Conservation (phyloP, 2,888 invertebrate species). For the Miltochrista miniata region DNA sequence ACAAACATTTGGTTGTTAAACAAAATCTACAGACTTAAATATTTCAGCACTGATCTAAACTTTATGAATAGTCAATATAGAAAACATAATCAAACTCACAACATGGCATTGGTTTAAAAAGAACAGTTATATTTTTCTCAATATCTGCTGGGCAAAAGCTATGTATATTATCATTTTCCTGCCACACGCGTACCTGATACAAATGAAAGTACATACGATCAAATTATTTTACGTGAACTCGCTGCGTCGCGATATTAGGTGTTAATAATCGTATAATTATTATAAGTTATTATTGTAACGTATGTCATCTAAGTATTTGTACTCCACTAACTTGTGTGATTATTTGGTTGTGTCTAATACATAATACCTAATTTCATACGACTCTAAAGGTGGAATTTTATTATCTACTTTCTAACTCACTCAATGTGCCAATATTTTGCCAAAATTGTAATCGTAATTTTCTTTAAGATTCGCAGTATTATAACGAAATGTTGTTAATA, state of each 20-base stretch:
- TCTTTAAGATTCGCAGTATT: constrained; percentile 50
- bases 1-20: too few relatives aligned
- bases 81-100: neutral
- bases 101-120: constrained; percentile 15
- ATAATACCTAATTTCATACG: constrained; percentile 58
- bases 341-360: constrained; percentile 76
- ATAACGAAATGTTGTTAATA: constrained; percentile 46
- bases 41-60: too few relatives aligned
- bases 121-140: constrained; percentile 16
- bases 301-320: constrained; percentile 43
- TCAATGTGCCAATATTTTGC: constrained; percentile 62
- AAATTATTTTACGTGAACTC: constrained; percentile 35
- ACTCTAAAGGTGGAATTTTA: constrained; percentile 50
- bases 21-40: too few relatives aligned
- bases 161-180: constrained; percentile 49
- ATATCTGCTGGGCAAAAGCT: constrained; percentile 28
- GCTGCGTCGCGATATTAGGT: constrained; percentile 41
- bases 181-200: constrained; percentile 68
- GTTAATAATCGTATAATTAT: constrained; percentile 18
- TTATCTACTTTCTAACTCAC: constrained; percentile 48
- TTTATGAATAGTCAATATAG: too few relatives aligned
- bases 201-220: constrained; percentile 28
- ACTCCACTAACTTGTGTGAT: constrained; percentile 76
- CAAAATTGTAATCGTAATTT: constrained; percentile 48
- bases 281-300: constrained; percentile 19